Evolutionary conservation across 2,888 invertebrate genomes (phyloP).

Genomic region (Muschampia staudingeri): DNA sequence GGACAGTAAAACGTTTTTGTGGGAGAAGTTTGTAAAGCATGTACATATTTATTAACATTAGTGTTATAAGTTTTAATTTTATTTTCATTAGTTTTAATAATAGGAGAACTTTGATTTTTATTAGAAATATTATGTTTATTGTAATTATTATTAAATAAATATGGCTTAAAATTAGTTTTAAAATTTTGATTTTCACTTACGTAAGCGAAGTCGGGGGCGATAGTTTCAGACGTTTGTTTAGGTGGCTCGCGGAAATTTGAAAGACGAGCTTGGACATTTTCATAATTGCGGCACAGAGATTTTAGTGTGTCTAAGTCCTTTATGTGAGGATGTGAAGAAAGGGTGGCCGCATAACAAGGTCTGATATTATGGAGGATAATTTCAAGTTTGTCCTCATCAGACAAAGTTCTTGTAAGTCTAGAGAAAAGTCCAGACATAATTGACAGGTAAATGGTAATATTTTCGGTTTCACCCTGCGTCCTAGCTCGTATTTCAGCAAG

Average conservation of each 20-base stretch:
- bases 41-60: neutral
- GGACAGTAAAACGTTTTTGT: neutral
- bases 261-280: neutral
- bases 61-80: neutral
- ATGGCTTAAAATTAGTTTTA: neutral
- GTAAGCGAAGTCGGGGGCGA: neutral
- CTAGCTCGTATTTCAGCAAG: neutral
- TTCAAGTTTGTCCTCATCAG: neutral
- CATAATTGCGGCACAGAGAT: neutral
- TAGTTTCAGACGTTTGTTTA: neutral
- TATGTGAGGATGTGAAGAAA: neutral
- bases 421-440: slow-evolving; percentile 6
- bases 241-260: neutral
- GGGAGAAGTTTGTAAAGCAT: slow-evolving; percentile 6
- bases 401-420: neutral
- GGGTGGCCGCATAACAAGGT: neutral
- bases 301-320: neutral
- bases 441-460: neutral
- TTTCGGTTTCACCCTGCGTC: neutral
- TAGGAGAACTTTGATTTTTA: neutral
- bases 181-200: neutral
- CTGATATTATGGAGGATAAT: slow-evolving; percentile 1
- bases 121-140: neutral
- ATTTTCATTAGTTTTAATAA: neutral
- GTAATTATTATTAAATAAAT: neutral